A percentile compares a stretch with the other conserved stretches of the same genome.
These are phyloP conservation scores for Holacanthus passer DNA, from an alignment of 2,113 vertebrate genomes.

Conservation along the genomic window DNA sequence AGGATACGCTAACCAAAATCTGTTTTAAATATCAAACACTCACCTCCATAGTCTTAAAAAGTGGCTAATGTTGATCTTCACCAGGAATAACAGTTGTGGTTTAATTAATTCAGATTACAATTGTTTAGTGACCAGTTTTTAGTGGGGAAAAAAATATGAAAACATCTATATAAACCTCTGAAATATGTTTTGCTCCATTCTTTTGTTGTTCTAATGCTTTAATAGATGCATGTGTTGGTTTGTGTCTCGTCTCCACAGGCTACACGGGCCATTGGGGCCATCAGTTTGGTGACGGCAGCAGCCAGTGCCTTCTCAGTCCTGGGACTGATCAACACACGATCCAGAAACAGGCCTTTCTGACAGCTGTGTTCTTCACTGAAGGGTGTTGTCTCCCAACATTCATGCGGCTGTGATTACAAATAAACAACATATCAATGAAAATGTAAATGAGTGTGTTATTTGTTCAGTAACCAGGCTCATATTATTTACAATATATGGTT, in stretches of 20 bases:
- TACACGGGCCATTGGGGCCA: constrained; percentile 86
- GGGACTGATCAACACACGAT: constrained; percentile 87
- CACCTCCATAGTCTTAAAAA: not conserved
- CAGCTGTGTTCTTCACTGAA: constrained; percentile 45
- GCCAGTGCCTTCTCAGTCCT: constrained; percentile 89
- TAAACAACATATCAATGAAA: not conserved
- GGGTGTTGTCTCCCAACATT: constrained; percentile 33
- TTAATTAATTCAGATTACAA: not conserved
- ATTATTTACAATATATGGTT: not conserved
- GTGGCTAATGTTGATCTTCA: not conserved
- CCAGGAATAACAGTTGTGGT: not conserved
- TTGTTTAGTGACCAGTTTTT: not conserved
- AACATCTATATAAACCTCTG: not conserved
- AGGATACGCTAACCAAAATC: not conserved
- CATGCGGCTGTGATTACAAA: constrained; percentile 36
- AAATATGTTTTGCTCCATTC: not conserved
- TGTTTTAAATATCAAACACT: not conserved
- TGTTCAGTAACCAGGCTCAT: not conserved
- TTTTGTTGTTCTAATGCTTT: not conserved
- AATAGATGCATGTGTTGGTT: not conserved
- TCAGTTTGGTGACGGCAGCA: constrained; percentile 87
- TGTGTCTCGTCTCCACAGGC: constrained; percentile 83
- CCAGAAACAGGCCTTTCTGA: constrained; percentile 87
- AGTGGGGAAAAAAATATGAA: not conserved
- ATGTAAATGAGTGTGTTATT: not conserved